A percentile compares a stretch with the other conserved stretches of the same genome.
Evolutionary conservation across 2,888 invertebrate species (phyloP).

Genomic region (Epiblema foenella): DNA sequence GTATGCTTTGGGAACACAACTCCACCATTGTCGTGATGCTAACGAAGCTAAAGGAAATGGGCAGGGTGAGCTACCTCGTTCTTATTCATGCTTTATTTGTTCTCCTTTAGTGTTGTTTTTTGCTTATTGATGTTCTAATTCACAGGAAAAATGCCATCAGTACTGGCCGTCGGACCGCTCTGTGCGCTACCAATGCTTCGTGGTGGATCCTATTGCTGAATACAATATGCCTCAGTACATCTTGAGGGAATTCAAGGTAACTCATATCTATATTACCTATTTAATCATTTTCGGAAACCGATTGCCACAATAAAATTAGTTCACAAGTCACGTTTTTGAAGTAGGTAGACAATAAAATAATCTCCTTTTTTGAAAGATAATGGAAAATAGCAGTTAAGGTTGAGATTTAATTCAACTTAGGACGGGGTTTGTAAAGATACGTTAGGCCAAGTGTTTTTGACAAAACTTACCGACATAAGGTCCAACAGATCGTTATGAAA

Average conservation of each 20-base stretch:
- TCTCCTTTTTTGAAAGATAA: no score
- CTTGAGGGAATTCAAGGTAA: conserved; percentile 97
- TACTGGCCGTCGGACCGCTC: conserved; percentile 99
- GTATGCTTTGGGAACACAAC: conserved; percentile 99
- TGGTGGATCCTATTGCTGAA: conserved; percentile 99
- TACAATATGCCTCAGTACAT: conserved; percentile 99
- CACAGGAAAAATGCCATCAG: conserved; percentile 98
- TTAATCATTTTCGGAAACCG: no score
- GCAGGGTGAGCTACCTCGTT: conserved; percentile 88
- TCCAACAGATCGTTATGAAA: no score
- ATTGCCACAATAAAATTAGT: no score
- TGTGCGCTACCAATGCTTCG: conserved; percentile 98
- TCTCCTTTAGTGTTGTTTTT: conserved; percentile 4
- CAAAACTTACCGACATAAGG: no score
- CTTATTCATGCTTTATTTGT: not conserved
- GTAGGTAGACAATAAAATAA: no score
- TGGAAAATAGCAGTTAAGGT: no score
- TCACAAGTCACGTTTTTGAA: no score
- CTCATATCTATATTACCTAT: not conserved
- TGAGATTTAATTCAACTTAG: no score
- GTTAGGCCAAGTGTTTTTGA: no score
- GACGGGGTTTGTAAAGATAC: no score
- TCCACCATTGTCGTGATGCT: conserved; percentile 99
- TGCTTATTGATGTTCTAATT: conserved; percentile 40
- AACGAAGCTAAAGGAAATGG: conserved; percentile 99